Conservation (phyloP, 1,140 invertebrate genomes). For the Rhopalosiphum padi region DNA sequence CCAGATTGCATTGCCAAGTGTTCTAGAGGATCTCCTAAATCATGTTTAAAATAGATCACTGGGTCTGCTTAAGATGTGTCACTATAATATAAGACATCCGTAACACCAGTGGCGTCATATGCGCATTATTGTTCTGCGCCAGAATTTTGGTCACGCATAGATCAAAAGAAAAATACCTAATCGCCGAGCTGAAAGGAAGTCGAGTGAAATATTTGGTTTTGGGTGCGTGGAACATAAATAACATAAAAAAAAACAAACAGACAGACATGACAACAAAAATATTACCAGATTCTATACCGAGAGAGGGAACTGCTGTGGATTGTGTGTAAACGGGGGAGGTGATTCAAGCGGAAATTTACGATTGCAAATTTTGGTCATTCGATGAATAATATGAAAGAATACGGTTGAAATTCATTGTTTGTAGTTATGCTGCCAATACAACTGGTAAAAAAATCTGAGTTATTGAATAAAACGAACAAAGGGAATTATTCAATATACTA, state of each 20-base stretch:
- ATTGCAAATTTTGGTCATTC: slow-evolving; percentile 26
- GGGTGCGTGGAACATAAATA: slow-evolving; percentile 34
- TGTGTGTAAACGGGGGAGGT: not conserved
- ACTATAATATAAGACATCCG: not conserved
- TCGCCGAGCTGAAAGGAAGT: slow-evolving; percentile 5
- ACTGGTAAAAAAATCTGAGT: slow-evolving; percentile 8
- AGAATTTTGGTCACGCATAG: slow-evolving; percentile 54
- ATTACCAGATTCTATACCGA: slow-evolving; percentile 9
- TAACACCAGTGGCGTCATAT: slow-evolving; percentile 10
- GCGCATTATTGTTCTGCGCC: slow-evolving; percentile 31
- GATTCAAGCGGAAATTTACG: slow-evolving; percentile 45
- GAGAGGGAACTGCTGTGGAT: not conserved
- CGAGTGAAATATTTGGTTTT: slow-evolving; percentile 30
- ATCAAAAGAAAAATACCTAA: slow-evolving; percentile 53
- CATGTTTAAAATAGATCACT: slow-evolving; percentile 29
- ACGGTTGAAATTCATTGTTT: slow-evolving; percentile 16
- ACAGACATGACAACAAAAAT: slow-evolving; percentile 44
- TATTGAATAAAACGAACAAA: slow-evolving; percentile 31
- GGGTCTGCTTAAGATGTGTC: slow-evolving; percentile 27
- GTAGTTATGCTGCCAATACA: not conserved
- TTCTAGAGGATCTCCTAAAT: not conserved
- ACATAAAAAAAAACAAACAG: slow-evolving; percentile 16
- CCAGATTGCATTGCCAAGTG: not conserved
- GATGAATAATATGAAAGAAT: slow-evolving; percentile 2
- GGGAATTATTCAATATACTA: not conserved